Percentiles rank a stretch among this genome's conserved stretches.
Evolutionary conservation across 2,797 vertebrate genomes (phyloP).

Genomic region (Sebastiscus tertius): DNA sequence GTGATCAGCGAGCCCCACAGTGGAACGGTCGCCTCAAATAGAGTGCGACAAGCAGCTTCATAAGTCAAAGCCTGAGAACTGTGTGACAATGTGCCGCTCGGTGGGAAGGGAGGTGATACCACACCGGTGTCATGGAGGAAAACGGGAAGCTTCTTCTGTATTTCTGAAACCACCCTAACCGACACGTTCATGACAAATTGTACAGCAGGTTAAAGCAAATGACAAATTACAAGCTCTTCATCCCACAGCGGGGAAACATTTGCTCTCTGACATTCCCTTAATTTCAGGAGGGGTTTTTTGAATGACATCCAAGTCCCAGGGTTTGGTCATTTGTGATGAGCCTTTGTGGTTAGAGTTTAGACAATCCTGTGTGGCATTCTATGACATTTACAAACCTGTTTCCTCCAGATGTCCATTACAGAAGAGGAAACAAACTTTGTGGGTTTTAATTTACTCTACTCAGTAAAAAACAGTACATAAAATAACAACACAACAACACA

Average conservation of each 20-base stretch:
- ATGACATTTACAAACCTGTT: constrained; percentile 35
- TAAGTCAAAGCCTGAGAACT: constrained; percentile 66
- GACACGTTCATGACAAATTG: constrained; percentile 31
- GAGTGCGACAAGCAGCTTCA: constrained; percentile 53
- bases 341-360: constrained; percentile 33
- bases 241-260: constrained; percentile 32
- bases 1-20: constrained; percentile 64
- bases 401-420: constrained; percentile 46
- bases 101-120: constrained; percentile 46
- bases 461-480: constrained; percentile 15
- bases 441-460: not conserved
- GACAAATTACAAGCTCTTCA: constrained; percentile 52
- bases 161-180: constrained; percentile 41
- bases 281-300: constrained; percentile 33
- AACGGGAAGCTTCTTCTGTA: constrained; percentile 10
- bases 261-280: constrained; percentile 27
- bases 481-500: constrained; percentile 13
- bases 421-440: not conserved
- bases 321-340: constrained; percentile 66
- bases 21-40: constrained; percentile 64
- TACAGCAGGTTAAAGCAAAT: constrained; percentile 35
- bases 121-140: constrained; percentile 41
- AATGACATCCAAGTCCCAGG: constrained; percentile 41
- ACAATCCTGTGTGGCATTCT: constrained; percentile 36
- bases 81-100: constrained; percentile 40